These are phyloP conservation scores for Brachionus manjavacas DNA, from an alignment of 1,140 invertebrate genomes.

Conservation along the genomic window DNA sequence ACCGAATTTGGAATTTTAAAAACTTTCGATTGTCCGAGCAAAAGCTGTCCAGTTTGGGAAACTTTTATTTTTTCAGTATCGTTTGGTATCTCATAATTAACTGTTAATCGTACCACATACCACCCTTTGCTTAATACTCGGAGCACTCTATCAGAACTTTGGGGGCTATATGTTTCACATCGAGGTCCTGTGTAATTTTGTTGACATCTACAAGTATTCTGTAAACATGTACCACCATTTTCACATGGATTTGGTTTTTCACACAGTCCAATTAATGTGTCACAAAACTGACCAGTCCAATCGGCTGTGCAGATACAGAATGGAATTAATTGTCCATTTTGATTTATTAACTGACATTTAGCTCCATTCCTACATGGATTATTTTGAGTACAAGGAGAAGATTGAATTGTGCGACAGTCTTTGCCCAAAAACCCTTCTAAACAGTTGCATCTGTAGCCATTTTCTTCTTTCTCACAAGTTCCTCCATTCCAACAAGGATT, in stretches of 20 bases:
- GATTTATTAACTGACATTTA: not conserved
- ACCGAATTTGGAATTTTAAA: constrained; percentile 39
- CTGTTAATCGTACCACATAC: not conserved
- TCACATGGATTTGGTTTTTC: not conserved
- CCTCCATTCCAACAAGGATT: constrained; percentile 36
- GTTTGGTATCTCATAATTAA: not conserved
- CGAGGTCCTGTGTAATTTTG: constrained; percentile 5
- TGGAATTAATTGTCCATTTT: not conserved
- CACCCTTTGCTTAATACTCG: constrained; percentile 34
- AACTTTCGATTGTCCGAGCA: not conserved
- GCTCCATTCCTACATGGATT: not conserved
- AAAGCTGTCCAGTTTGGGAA: constrained; percentile 10
- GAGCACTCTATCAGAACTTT: not conserved
- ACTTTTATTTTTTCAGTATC: not conserved
- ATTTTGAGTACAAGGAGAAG: not conserved
- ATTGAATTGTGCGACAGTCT: constrained; percentile 27
- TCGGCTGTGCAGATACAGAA: not conserved
- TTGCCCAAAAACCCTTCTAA: constrained; percentile 4
- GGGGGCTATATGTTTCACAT: constrained; percentile 3
- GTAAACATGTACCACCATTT: constrained; percentile 6
- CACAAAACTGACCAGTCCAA: constrained; percentile 20
- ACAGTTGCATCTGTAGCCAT: not conserved
- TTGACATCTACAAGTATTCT: not conserved
- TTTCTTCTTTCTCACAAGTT: not conserved
- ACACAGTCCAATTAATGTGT: not conserved